Evolutionary conservation across 2,888 invertebrate genomes (phyloP), one percentile per base, ranked within the genome.

Genomic region (Torymus aiolomorphi): DNA sequence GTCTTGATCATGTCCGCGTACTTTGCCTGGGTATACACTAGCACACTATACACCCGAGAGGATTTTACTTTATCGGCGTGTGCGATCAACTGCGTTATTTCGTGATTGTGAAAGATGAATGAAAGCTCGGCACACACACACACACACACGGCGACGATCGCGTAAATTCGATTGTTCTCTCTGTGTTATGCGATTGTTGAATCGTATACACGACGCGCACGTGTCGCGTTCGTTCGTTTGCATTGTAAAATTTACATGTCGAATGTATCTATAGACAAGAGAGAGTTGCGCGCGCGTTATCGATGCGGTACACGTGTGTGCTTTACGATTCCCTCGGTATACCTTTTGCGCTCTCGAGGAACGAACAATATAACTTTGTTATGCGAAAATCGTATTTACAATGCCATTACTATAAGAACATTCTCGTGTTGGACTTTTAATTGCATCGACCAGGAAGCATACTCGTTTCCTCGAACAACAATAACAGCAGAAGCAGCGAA

Each of bases 91-190:
- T 20, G 16, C 24, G 49, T 57, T 54, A 20, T 54, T 57, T 51
- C 42, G 12, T 65, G 31, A 16, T 73, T 54, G 11, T 24, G 56
- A 67, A 20, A 67, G 59, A 75, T 59, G 59, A 67, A 59, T 66
- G 49, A 57, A 72, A 13, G 31, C 31, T 31, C 16, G n/a, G 49
- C 20, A 70, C 13, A 13, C 0, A 56, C n/a, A 24, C 31, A 16
- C 5, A 56, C 16, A 57, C n/a, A 42, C 12, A 31, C 31, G 3
- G 49, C 63, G 42, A 16, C 49, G 31, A 31, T 11, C 49, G 63
- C 63, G 63, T 16, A 4, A 16, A 49, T 11, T 2, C 63, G 49
- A 8, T 65, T 14, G 31, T 31, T 31, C 31, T 31, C 31, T 31
- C 31, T 31, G 31, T 8, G 18, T 31, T 31, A 62, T 31, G 14